Percentiles rank a stretch among this genome's conserved stretches.
These are phyloP conservation scores for Caenorhabditis sp. DNA, from an alignment of 2,888 invertebrate genomes.

Conservation along the genomic window DNA sequence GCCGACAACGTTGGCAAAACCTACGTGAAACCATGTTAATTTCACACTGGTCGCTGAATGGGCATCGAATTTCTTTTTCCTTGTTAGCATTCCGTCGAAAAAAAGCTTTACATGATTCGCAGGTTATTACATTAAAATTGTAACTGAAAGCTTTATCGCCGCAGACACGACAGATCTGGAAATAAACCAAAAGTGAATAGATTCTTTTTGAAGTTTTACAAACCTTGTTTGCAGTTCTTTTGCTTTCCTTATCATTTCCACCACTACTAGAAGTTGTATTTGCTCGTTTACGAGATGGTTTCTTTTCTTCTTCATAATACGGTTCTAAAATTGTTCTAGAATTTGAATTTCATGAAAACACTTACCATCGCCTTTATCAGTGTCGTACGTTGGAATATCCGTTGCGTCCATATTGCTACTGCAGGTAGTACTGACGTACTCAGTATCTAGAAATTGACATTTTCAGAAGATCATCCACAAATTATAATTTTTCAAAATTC, in stretches of 20 bases:
- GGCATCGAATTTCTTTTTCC: slow-evolving; percentile 81
- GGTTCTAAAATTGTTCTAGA: slow-evolving; percentile 14
- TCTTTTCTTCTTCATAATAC: slow-evolving; percentile 32
- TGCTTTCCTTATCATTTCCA: slow-evolving; percentile 57
- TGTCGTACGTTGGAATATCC: slow-evolving; percentile 29
- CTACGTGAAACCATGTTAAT: slow-evolving; percentile 87
- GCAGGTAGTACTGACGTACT: slow-evolving; percentile 26
- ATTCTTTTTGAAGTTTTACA: background rate
- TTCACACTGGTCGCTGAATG: slow-evolving; percentile 80
- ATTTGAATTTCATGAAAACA: background rate
- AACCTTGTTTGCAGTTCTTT: slow-evolving; percentile 70
- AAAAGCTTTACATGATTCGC: slow-evolving; percentile 97
- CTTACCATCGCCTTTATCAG: slow-evolving; percentile 42
- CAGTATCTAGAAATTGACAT: slow-evolving; percentile 25
- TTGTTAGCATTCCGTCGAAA: slow-evolving; percentile 93
- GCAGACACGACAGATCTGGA: slow-evolving; percentile 91
- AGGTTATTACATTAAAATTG: slow-evolving; percentile 86
- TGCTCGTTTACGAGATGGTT: slow-evolving; percentile 51
- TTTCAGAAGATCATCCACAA: too few relatives aligned
- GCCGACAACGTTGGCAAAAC: slow-evolving; percentile 96
- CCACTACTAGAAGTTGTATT: slow-evolving; percentile 66
- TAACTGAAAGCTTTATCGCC: slow-evolving; percentile 87
- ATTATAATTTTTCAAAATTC: background rate
- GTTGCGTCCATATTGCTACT: slow-evolving; percentile 28
- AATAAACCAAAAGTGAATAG: background rate